Evolutionary conservation across 1,140 invertebrate species (phyloP).

Genomic region (Homalodisca vitripennis): DNA sequence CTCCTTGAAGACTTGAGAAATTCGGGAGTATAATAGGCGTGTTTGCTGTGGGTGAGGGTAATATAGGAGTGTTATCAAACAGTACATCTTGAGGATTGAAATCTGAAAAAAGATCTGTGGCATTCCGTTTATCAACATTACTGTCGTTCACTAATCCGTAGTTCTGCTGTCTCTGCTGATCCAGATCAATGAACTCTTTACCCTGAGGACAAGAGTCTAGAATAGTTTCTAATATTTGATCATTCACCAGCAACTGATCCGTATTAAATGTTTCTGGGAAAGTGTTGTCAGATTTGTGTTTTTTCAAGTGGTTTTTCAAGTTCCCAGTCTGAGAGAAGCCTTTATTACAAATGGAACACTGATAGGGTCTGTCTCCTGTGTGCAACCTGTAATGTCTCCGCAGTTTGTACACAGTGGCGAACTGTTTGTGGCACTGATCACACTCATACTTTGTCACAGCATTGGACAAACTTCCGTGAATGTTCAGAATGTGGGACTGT

Average conservation of each 20-base stretch:
- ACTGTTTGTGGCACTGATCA: constrained; percentile 47
- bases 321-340: constrained; percentile 44
- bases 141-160: background rate
- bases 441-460: constrained; percentile 47
- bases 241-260: constrained; percentile 7
- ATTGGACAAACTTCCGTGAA: constrained; percentile 28
- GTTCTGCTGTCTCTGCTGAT: background rate
- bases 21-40: constrained; percentile 8
- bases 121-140: constrained; percentile 4
- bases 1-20: constrained; percentile 9
- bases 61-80: constrained; percentile 15
- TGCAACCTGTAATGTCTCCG: constrained; percentile 36
- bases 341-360: constrained; percentile 48
- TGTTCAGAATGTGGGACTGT: constrained; percentile 32
- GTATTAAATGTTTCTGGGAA: background rate
- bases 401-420: constrained; percentile 29
- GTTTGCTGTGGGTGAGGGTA: background rate
- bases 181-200: constrained; percentile 15
- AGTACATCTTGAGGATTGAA: constrained; percentile 27
- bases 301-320: constrained; percentile 30
- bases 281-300: constrained; percentile 16
- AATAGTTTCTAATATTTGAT: constrained; percentile 14
- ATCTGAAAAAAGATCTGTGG: constrained; percentile 22
- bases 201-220: constrained; percentile 20
- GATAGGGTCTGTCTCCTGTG: constrained; percentile 50